Base-by-base conservation (phyloP, 2,888 invertebrate species). In the Cephus pulcher region DNA sequence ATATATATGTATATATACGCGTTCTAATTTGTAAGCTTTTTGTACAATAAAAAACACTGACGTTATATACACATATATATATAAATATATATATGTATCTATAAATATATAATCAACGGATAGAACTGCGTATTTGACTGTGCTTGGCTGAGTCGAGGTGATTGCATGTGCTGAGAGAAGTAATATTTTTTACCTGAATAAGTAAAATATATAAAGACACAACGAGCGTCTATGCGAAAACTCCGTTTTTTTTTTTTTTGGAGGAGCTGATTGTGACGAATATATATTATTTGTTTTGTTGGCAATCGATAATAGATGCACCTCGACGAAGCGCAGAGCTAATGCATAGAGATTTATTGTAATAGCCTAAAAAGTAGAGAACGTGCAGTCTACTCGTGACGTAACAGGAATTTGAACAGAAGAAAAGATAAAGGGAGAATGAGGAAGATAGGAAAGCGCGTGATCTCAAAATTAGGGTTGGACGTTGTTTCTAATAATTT, bases 1-100 rank as follows among this genome's bases (percentile, higher is more conserved):
- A 4, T 40, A 4, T 56, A 23, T 56, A 56, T 56, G 9, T 56
- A 56, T 56, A 76, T 56, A 71, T 76, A 79, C 79, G 79, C 77
- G 78, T 79, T 77, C 78, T 84, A 84, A 78, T 84, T 87, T 85
- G 80, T 88, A 87, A 88, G 86, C 84, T 86, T 88, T 88, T 88
- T 89, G 88, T 89, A 89, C 86, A 83, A 88, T 88, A 86, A 85
- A 86, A 71, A 32, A 83, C 81, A 84, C 79, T 83, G 82, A 85
- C 79, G 84, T 84, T 84, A 85, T 83, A 81, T 84, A 82, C 82
- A 76, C 11, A 37, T 15, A 34, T 15, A 74, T 40, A 32, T 15
- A 34, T 15, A 74, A n/a, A 32, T 15, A 56, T 37, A 35, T 73
- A 34, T 56, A 34, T 30, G 34, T 74, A 30, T n/a, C n/a, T 56